These are phyloP conservation scores for Paralichthys olivaceus DNA, from an alignment of 2,113 vertebrate species.

Conservation along the genomic window DNA sequence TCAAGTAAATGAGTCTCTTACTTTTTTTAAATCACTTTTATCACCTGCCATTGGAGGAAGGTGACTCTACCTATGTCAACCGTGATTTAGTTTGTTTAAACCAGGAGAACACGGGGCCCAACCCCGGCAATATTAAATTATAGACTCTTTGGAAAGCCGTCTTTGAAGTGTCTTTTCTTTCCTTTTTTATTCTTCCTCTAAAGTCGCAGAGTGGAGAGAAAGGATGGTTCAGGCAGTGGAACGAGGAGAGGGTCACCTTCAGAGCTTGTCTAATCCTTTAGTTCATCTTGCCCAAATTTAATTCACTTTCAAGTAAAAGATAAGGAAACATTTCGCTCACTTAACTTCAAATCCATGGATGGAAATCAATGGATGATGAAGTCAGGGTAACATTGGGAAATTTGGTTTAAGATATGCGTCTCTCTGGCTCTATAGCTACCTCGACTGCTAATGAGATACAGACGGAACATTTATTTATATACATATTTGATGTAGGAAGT, in stretches of 20 bases:
- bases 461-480: not conserved
- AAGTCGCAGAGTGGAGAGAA: constrained; percentile 29
- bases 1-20: not conserved
- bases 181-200: constrained; percentile 26
- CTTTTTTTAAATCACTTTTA: not conserved
- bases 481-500: too few species aligned
- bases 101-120: not conserved
- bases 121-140: not conserved
- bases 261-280: constrained; percentile 54
- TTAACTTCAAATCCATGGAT: constrained; percentile 53
- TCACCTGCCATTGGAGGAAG: not conserved
- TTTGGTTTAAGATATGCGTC: constrained; percentile 28
- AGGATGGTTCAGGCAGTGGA: constrained; percentile 15
- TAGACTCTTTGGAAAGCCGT: not conserved
- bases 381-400: constrained; percentile 30
- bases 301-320: constrained; percentile 64
- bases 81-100: not conserved
- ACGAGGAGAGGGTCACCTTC: constrained; percentile 54
- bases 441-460: constrained; percentile 12
- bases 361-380: constrained; percentile 43
- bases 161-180: constrained; percentile 12
- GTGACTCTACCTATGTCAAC: not conserved
- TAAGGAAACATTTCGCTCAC: constrained; percentile 52
- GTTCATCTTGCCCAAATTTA: constrained; percentile 56
- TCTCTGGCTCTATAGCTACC: not conserved